Evolutionary conservation across 1,140 invertebrate species (phyloP), one percentile per base, ranked within the genome.

Genomic region (Formica selysi): DNA sequence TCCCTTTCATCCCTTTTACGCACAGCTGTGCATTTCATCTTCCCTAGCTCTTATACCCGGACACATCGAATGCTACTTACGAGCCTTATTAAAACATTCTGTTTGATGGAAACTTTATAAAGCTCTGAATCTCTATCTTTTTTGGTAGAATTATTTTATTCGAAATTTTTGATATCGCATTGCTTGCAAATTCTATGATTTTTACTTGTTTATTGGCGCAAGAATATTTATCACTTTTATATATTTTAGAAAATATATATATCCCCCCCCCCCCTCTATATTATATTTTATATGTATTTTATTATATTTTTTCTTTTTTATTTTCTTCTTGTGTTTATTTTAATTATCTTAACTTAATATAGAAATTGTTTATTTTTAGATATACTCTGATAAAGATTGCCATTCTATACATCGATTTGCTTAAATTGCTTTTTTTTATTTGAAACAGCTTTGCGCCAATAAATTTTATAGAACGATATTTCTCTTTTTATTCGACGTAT

Each of bases 41-140:
- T 76, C 70, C 41, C 51, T 44, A 41, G 44, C 41, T 76, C 80
- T 76, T 87, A 57, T 73, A 68, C n/a, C 8, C 64, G 67, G 80
- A 74, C 54, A 83, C 68, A 81, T 84, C 86, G 86, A 76, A 68
- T 78, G 57, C 59, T 57, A 44, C 70, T 86, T 88, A 85, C 86
- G 41, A 88, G 65, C 71, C 87, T 88, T 88, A 88, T 88, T 88
- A 88, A 88, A 88, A 88, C 86, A 74, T 88, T 85, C 86, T 73
- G 73, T 70, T 80, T 70, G 76, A 79, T 79, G 76, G 62, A 38
- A 80, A 48, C 32, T 80, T 80, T 80, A 70, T 70, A 57, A n/a
- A 79, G 32, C 36, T 19, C 38, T 16, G 8, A 10, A 38, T 74
- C 16, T 74, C 16, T 71, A 29, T 59, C 26, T 61, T 6, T 11